These are phyloP conservation scores for Peucedramus taeniatus DNA, from an alignment of 2,113 vertebrate genomes.

Conservation along the genomic window DNA sequence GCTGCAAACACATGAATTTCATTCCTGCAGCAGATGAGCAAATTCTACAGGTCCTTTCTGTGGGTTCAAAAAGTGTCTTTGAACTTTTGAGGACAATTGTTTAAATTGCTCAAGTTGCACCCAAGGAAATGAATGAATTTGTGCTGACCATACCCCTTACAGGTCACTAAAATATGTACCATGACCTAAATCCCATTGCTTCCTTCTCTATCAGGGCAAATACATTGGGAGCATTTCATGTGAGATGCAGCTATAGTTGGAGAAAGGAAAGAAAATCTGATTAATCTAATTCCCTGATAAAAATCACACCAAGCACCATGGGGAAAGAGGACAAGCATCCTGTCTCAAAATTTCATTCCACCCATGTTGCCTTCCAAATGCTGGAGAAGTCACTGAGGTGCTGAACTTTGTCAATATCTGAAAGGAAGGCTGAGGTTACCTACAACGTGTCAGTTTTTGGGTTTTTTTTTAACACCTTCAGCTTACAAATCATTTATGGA, in stretches of 20 bases:
- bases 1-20: background rate
- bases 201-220: background rate
- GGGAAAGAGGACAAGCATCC: background rate
- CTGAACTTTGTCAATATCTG: background rate
- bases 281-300: background rate
- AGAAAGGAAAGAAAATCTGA: background rate
- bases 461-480: background rate
- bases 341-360: background rate
- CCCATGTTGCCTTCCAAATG: background rate
- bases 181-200: background rate
- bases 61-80: background rate
- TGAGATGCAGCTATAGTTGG: background rate
- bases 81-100: background rate
- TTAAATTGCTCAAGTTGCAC: background rate
- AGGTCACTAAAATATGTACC: background rate
- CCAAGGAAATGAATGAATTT: background rate
- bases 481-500: background rate
- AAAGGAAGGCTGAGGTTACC: background rate
- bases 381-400: background rate
- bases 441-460: rapidly evolving
- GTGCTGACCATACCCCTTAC: background rate
- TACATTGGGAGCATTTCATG: background rate
- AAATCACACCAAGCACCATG: background rate
- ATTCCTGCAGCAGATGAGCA: background rate
- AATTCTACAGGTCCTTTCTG: background rate